Base-by-base conservation (phyloP, 2,888 invertebrate species). In the Conchocele bisecta region DNA sequence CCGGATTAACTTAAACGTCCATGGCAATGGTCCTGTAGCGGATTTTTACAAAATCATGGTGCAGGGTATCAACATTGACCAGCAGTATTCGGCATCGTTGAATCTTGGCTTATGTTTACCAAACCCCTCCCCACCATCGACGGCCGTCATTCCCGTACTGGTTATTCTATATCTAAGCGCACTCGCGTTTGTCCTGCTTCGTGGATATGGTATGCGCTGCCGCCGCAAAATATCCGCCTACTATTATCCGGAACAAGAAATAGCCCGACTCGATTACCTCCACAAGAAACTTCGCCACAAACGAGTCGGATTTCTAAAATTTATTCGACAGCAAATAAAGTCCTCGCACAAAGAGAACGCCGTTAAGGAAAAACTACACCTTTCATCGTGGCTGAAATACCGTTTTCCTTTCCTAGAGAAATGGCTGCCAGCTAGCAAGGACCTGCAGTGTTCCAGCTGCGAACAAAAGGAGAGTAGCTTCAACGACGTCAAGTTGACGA, bases 211-310 rank as follows among this genome's bases (percentile, higher is more conserved):
- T 0, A 59, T 75, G 59, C 67, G 82, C 3, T 31, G 77, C 0
- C 42, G 82, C n/a, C 41, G 79, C 7, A 77, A 77, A 29, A 75
- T 79, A 9, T 58, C 76, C 17, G 77, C 82, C 2, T 75, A 70
- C 28, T 81, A 75, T 50, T 82, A 77, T 48, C 80, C 79, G 7
- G 75, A 73, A 54, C 75, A 77, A 46, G 82, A 82, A 59, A 15
- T 54, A 13, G 69, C 66, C 3, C 58, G 82, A 33, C 53, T 77
- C 35, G 65, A 71, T 24, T 80, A 71, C 37, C 73, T 82, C 1
- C 80, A 82, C 33, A 78, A 80, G 60, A 75, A 75, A 35, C 79
- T 82, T 22, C 68, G 75, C 17, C 74, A 76, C 56, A 74, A 67
- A 29, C 67, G 82, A 17, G 63, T 74, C 29, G 75, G 78, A 1